A percentile compares a stretch with the other conserved stretches of the same genome.
phyloP scores from a whole-genome alignment of 2,797 vertebrate species.

The Karalla daura region DNA sequence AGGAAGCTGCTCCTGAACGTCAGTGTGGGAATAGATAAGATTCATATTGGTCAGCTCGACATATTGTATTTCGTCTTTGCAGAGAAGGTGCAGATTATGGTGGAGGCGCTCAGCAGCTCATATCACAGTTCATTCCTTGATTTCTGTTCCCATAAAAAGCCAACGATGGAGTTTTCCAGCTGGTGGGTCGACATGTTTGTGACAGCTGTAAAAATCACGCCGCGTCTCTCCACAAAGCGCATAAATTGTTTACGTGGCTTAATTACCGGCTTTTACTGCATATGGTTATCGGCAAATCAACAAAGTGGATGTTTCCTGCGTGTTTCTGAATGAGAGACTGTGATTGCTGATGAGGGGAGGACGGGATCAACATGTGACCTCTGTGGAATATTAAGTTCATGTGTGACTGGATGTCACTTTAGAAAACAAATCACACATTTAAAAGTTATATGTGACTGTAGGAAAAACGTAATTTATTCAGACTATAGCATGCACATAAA shows the following conservation, averaged over 20 bases:
- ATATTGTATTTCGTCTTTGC: neutral
- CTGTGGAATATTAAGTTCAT: too few relatives aligned
- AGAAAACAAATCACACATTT: too few relatives aligned
- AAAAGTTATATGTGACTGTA: too few relatives aligned
- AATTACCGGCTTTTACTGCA: slow-evolving; percentile 4
- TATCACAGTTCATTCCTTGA: neutral
- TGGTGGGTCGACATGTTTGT: slow-evolving; percentile 16
- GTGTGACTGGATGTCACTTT: too few relatives aligned
- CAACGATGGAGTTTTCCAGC: slow-evolving; percentile 1
- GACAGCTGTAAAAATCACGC: neutral
- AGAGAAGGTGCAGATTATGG: too few relatives aligned
- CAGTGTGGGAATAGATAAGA: slow-evolving; percentile 1
- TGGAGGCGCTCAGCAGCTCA: too few relatives aligned
- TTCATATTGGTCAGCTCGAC: slow-evolving; percentile 8
- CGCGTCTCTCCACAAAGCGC: neutral
- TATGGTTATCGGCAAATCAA: slow-evolving; percentile 10
- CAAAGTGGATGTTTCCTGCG: neutral
- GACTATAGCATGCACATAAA: too few relatives aligned
- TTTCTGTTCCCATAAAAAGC: neutral
- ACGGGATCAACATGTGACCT: too few relatives aligned
- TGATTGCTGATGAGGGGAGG: neutral
- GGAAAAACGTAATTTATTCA: too few relatives aligned
- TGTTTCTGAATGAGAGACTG: neutral
- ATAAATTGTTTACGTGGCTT: slow-evolving; percentile 20
- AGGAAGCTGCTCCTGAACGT: neutral